These are phyloP conservation scores for Bombus superbus DNA, from an alignment of 1,140 invertebrate species.

Conservation along the genomic window DNA sequence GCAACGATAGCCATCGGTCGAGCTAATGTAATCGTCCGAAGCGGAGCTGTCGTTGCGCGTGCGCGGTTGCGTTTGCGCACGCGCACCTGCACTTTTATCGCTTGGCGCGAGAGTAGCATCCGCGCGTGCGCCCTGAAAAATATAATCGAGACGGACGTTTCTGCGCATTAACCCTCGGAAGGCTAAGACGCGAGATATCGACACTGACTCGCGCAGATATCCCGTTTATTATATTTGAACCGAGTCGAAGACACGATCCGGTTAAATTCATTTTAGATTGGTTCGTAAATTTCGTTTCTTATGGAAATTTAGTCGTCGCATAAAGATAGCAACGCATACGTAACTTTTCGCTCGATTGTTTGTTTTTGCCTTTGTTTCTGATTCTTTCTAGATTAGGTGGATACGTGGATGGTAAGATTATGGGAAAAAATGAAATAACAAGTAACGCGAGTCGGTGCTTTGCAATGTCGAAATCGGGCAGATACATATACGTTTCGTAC, in stretches of 20 bases:
- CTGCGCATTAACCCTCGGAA: too few relatives aligned
- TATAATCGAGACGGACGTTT: too few relatives aligned
- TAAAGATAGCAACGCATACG: too few relatives aligned
- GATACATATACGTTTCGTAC: not conserved
- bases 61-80: not conserved
- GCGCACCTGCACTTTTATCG: not conserved
- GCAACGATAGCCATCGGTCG: conserved; percentile 61
- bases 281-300: too few relatives aligned
- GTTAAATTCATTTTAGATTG: too few relatives aligned
- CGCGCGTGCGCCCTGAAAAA: not conserved
- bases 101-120: not conserved
- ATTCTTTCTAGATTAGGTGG: not conserved
- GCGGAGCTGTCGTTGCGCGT: not conserved
- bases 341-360: not conserved
- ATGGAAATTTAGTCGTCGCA: too few relatives aligned
- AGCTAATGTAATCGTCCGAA: conserved; percentile 66
- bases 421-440: conserved; percentile 26
- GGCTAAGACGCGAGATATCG: too few relatives aligned
- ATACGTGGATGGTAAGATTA: not conserved
- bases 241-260: too few relatives aligned
- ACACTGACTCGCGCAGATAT: too few relatives aligned
- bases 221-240: too few relatives aligned
- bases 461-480: conserved; percentile 9
- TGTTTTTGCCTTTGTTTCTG: not conserved
- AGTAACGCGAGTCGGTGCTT: not conserved